A percentile compares a stretch with the other conserved stretches of the same genome.
Evolutionary conservation across 2,113 vertebrate species (phyloP).

Genomic region (Trichechus manatus): DNA sequence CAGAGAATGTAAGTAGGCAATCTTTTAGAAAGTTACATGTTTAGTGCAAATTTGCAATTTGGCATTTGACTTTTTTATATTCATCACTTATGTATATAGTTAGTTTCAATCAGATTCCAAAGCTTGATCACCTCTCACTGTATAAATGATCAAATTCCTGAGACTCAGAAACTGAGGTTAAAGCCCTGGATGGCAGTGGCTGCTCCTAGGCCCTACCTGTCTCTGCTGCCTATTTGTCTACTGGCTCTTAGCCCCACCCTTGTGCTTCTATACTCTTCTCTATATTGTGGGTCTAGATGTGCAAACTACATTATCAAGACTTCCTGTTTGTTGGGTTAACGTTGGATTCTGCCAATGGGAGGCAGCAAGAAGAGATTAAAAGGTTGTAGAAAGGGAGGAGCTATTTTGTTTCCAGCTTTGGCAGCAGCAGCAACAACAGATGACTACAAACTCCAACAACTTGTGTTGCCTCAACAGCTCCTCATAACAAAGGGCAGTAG

Average conservation of each 20-base stretch:
- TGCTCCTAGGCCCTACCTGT: neutral
- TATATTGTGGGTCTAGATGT: neutral
- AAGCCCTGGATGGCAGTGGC: neutral
- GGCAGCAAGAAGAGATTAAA: neutral
- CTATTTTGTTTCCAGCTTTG: neutral
- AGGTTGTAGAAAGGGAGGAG: neutral
- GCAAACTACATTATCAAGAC: neutral
- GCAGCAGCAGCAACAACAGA: neutral
- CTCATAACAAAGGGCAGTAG: neutral
- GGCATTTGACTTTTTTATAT: neutral
- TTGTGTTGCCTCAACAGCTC: neutral
- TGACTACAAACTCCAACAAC: neutral
- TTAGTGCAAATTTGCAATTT: neutral
- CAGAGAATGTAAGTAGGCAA: neutral
- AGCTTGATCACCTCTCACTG: neutral
- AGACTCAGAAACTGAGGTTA: neutral
- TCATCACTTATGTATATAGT: neutral
- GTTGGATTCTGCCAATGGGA: neutral
- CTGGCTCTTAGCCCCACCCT: neutral
- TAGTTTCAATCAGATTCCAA: conserved; percentile 28
- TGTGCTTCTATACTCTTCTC: neutral
- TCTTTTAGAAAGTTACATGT: neutral
- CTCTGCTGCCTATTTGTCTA: neutral
- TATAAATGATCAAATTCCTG: neutral
- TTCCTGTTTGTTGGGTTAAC: neutral